Percentiles rank a stretch among this genome's conserved stretches.
Evolutionary conservation across 2,888 invertebrate species (phyloP).

Genomic region (Fabriciana adippe): DNA sequence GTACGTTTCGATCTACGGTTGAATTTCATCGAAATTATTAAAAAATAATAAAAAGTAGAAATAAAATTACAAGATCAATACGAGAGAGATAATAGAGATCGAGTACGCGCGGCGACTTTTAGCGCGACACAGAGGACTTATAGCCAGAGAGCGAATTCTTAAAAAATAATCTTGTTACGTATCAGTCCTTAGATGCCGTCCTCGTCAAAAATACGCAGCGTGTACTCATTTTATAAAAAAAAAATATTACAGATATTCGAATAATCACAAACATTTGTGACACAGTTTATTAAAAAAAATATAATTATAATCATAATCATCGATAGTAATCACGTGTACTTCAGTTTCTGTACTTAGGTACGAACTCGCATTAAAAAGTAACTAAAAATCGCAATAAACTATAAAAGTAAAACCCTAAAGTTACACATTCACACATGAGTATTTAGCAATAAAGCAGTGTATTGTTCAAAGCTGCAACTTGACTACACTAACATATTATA

Average conservation of each 20-base stretch:
- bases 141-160: constrained; percentile 41
- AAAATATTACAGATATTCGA: constrained; percentile 40
- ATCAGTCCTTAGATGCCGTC: constrained; percentile 22
- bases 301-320: constrained; percentile 66
- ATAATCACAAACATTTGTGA: constrained; percentile 58
- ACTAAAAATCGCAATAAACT: constrained; percentile 59
- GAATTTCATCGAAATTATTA: constrained; percentile 57
- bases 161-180: constrained; percentile 44
- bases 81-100: constrained; percentile 41
- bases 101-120: constrained; percentile 44
- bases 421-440: constrained; percentile 80
- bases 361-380: constrained; percentile 68
- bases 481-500: constrained; percentile 68
- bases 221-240: constrained; percentile 50
- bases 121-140: constrained; percentile 21
- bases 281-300: constrained; percentile 52
- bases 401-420: constrained; percentile 58
- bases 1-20: constrained; percentile 56
- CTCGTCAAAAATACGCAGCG: constrained; percentile 51
- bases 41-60: constrained; percentile 47
- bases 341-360: constrained; percentile 75
- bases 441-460: constrained; percentile 81
- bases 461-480: constrained; percentile 80
- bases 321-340: constrained; percentile 79
- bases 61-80: constrained; percentile 43